Evolutionary conservation across 2,888 invertebrate genomes (phyloP).

Genomic region (Heteropelma amictum): DNA sequence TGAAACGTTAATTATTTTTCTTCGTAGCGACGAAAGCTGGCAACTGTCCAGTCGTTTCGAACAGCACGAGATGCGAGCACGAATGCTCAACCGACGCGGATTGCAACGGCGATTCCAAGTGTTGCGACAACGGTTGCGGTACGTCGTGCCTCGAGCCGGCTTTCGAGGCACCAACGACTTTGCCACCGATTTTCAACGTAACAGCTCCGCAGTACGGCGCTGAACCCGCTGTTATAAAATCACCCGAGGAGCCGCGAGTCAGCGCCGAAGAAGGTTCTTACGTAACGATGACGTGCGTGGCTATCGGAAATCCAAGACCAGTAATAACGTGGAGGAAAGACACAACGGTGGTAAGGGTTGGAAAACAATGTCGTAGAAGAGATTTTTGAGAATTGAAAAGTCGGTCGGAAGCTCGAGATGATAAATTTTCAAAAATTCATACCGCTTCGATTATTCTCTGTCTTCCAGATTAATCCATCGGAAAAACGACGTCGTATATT

Average conservation of each 20-base stretch:
- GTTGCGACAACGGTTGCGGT: conserved; percentile 90
- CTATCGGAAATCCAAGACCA: conserved; percentile 88
- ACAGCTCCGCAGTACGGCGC: conserved; percentile 63
- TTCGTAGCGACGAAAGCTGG: conserved; percentile 84
- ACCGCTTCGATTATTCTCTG: neutral
- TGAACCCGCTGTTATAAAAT: conserved; percentile 70
- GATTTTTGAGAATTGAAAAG: neutral
- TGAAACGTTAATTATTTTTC: too few species aligned
- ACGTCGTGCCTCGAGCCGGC: conserved; percentile 83
- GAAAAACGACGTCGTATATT: conserved; percentile 86
- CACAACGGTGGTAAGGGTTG: conserved; percentile 83
- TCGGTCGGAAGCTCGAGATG: neutral
- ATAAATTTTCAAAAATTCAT: neutral
- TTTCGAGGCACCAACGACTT: conserved; percentile 76
- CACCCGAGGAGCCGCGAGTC: conserved; percentile 81
- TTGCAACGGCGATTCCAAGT: conserved; percentile 88
- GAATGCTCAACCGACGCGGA: conserved; percentile 91
- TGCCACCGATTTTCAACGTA: conserved; percentile 58
- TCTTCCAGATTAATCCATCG: conserved; percentile 84
- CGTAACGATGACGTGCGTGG: conserved; percentile 86
- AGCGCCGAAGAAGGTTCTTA: conserved; percentile 85
- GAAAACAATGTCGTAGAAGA: neutral
- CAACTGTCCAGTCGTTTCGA: conserved; percentile 81
- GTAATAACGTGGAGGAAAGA: conserved; percentile 88
- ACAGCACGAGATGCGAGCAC: conserved; percentile 81